These are phyloP conservation scores for Scaptodrosophila lebanonensis DNA, from an alignment of 1,140 invertebrate species.

Conservation along the genomic window DNA sequence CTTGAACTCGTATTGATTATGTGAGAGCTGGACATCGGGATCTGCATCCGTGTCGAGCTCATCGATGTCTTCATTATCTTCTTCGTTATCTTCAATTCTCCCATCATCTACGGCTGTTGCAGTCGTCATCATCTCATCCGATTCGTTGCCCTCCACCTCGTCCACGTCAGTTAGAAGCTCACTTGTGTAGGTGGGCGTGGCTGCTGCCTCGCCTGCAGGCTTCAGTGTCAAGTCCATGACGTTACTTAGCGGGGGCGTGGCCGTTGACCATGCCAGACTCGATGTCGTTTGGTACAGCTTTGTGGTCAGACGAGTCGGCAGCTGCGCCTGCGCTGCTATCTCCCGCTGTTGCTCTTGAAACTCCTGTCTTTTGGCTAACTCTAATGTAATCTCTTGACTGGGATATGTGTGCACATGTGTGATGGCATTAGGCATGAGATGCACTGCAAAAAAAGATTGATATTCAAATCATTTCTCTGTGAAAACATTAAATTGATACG, in stretches of 20 bases:
- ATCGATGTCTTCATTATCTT: constrained; percentile 1
- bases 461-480: too few species aligned
- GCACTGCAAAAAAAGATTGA: constrained; percentile 20
- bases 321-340: neutral
- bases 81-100: constrained; percentile 2
- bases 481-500: too few species aligned
- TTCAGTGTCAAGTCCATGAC: constrained; percentile 55
- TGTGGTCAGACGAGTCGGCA: constrained; percentile 38
- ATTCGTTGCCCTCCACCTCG: constrained; percentile 6
- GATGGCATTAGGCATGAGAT: constrained; percentile 40
- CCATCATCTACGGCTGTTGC: neutral
- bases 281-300: constrained; percentile 63
- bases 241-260: constrained; percentile 35
- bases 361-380: constrained; percentile 6
- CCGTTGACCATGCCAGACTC: constrained; percentile 47
- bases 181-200: constrained; percentile 10
- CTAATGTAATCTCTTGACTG: constrained; percentile 48
- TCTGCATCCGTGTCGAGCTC: constrained; percentile 1
- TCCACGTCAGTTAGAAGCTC: too few species aligned
- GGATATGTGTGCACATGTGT: constrained; percentile 66
- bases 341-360: neutral
- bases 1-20: constrained; percentile 55
- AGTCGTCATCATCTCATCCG: neutral
- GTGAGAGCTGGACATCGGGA: neutral
- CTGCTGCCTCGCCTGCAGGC: constrained; percentile 12